A percentile compares a stretch with the other conserved stretches of the same genome.
Evolutionary conservation across 2,797 vertebrate genomes (phyloP).

Genomic region (Gymnodraco acuticeps): DNA sequence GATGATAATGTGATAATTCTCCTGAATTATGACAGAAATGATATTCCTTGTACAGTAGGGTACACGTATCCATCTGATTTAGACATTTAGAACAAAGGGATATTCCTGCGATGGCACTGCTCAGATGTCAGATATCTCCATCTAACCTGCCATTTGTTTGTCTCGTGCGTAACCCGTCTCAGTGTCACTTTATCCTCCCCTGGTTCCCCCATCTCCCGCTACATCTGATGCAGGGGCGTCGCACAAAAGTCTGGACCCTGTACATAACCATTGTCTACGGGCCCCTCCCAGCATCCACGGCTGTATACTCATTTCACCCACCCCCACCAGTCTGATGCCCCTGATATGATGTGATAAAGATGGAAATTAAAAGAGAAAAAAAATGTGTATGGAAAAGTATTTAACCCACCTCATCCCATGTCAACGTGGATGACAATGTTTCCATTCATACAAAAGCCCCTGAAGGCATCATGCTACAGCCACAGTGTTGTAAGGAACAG

Average conservation of each 20-base stretch:
- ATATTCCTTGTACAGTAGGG: slow-evolving; percentile 48
- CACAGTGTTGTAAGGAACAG: slow-evolving; percentile 61
- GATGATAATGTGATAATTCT: slow-evolving; percentile 34
- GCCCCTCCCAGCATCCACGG: no score
- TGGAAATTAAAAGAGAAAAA: slow-evolving; percentile 37
- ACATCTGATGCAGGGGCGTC: not conserved
- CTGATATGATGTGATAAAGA: slow-evolving; percentile 20
- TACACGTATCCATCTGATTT: slow-evolving; percentile 48
- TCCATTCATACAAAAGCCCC: slow-evolving; percentile 56
- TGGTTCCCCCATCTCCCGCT: slow-evolving; percentile 30
- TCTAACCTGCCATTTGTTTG: slow-evolving; percentile 66
- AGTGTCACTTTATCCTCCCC: slow-evolving; percentile 64
- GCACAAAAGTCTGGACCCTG: no score
- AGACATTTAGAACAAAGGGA: slow-evolving; percentile 51
- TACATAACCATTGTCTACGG: no score
- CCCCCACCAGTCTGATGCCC: no score
- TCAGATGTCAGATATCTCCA: slow-evolving; percentile 47
- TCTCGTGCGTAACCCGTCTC: slow-evolving; percentile 68
- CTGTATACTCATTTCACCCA: no score
- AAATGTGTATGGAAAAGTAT: slow-evolving; percentile 39
- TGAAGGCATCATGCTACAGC: slow-evolving; percentile 54
- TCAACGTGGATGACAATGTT: slow-evolving; percentile 43
- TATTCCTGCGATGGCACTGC: slow-evolving; percentile 46
- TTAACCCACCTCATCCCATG: slow-evolving; percentile 44
- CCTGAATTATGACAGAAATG: slow-evolving; percentile 49